phyloP scores from a whole-genome alignment of 1,140 invertebrate genomes.

The Lethocerus indicus region DNA sequence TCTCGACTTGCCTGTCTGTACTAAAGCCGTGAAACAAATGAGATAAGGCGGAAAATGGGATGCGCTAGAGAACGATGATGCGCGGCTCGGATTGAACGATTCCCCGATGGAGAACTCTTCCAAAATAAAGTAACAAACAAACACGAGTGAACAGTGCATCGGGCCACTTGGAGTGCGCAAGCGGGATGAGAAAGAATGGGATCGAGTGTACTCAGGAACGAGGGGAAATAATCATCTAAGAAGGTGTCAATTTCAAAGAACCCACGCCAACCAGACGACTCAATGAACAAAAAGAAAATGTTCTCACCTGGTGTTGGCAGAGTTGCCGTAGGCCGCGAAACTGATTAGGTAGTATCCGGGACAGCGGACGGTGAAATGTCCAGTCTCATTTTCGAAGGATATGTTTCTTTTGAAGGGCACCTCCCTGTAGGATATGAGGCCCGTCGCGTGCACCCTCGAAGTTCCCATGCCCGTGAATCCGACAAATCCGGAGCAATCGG shows the following conservation, averaged over 20 bases:
- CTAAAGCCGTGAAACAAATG: neutral
- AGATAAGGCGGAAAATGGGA: too few relatives aligned
- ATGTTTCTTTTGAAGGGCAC: slow-evolving; percentile 28
- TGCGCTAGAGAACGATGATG: too few relatives aligned
- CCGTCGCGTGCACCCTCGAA: slow-evolving; percentile 16
- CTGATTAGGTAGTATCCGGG: slow-evolving; percentile 33
- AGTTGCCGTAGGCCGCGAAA: slow-evolving; percentile 24
- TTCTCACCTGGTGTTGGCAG: slow-evolving; percentile 12
- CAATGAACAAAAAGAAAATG: neutral
- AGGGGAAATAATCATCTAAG: neutral
- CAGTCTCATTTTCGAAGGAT: slow-evolving; percentile 28
- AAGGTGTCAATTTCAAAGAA: neutral
- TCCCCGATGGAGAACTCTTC: too few relatives aligned
- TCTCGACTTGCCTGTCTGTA: neutral
- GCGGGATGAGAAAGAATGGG: neutral
- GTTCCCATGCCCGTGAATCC: slow-evolving; percentile 26
- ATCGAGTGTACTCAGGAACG: neutral
- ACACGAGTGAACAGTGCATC: neutral
- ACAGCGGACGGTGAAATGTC: slow-evolving; percentile 32
- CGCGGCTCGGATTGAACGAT: too few relatives aligned
- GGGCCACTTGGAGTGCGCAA: neutral
- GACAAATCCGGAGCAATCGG: slow-evolving; percentile 27
- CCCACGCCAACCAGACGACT: neutral
- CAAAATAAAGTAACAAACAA: neutral
- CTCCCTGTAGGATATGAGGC: slow-evolving; percentile 18